Percentiles rank a stretch among this genome's conserved stretches.
Conservation (phyloP, 2,113 vertebrate species). For the Salvelinus namaycush region DNA sequence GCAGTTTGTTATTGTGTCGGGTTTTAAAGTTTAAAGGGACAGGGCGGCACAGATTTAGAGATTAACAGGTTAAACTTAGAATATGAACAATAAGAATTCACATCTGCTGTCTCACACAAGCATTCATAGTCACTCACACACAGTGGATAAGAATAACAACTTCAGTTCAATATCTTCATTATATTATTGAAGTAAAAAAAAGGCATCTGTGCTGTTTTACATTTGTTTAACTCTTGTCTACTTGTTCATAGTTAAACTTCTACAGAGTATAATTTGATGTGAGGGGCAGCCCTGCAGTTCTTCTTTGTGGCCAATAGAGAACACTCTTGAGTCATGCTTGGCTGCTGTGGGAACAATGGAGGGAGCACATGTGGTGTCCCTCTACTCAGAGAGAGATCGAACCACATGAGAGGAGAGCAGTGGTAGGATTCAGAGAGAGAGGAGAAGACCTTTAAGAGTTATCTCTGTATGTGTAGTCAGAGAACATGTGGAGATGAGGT, state of each 20-base stretch:
- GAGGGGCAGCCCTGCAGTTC: constrained; percentile 1
- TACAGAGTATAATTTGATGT: neutral
- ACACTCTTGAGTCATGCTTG: neutral
- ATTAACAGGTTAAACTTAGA: neutral
- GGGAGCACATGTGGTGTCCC: neutral
- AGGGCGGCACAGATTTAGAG: neutral
- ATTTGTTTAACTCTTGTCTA: too few species aligned
- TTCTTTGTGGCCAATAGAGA: neutral
- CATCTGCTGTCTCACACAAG: neutral
- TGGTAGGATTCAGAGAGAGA: too few species aligned
- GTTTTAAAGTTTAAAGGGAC: constrained; percentile 51
- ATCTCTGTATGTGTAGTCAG: too few species aligned
- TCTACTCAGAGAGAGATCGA: neutral
- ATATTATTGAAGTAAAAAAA: too few species aligned
- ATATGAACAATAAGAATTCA: neutral
- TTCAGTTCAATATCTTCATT: too few species aligned
- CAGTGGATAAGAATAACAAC: neutral
- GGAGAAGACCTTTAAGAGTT: too few species aligned
- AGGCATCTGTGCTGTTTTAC: too few species aligned
- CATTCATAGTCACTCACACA: neutral
- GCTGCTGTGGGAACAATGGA: neutral
- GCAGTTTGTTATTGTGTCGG: constrained; percentile 20
- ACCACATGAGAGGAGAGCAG: neutral
- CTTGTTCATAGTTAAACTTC: neutral
- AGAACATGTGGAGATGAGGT: too few species aligned